phyloP scores from a whole-genome alignment of 1,140 invertebrate species.

The Drosophila seguyi region DNA sequence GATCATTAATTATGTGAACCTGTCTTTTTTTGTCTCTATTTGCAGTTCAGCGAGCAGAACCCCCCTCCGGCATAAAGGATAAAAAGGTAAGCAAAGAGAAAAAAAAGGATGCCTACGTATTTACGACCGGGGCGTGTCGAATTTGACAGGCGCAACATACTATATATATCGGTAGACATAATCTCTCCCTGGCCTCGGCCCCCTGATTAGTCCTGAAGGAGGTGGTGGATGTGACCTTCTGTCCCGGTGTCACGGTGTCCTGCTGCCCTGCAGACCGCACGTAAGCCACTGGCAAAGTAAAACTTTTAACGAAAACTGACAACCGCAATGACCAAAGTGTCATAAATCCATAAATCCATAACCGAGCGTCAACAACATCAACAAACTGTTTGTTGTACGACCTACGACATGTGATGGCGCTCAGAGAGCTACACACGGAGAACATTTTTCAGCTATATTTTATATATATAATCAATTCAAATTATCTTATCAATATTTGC shows the following conservation, averaged over 20 bases:
- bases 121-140: slow-evolving; percentile 64
- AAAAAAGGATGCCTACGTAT: slow-evolving; percentile 27
- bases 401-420: slow-evolving; percentile 71
- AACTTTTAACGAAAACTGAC: slow-evolving; percentile 81
- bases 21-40: slow-evolving; percentile 76
- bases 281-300: slow-evolving; percentile 55
- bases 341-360: slow-evolving; percentile 84
- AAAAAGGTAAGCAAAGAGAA: slow-evolving; percentile 62
- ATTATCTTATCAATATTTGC: slow-evolving; percentile 25
- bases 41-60: slow-evolving; percentile 71
- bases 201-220: slow-evolving; percentile 50
- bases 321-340: slow-evolving; percentile 81
- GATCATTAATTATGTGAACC: slow-evolving; percentile 73
- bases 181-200: slow-evolving; percentile 36
- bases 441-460: neutral
- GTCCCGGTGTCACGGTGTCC: slow-evolving; percentile 4
- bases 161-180: slow-evolving; percentile 39
- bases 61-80: slow-evolving; percentile 5
- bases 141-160: slow-evolving; percentile 60
- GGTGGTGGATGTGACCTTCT: slow-evolving; percentile 4
- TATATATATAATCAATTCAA: neutral
- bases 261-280: slow-evolving; percentile 6
- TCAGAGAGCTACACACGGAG: slow-evolving; percentile 7
- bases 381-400: slow-evolving; percentile 77
- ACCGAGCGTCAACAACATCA: slow-evolving; percentile 81